These are phyloP conservation scores for Halictus rubicundus DNA, from an alignment of 1,140 invertebrate species.

Conservation along the genomic window DNA sequence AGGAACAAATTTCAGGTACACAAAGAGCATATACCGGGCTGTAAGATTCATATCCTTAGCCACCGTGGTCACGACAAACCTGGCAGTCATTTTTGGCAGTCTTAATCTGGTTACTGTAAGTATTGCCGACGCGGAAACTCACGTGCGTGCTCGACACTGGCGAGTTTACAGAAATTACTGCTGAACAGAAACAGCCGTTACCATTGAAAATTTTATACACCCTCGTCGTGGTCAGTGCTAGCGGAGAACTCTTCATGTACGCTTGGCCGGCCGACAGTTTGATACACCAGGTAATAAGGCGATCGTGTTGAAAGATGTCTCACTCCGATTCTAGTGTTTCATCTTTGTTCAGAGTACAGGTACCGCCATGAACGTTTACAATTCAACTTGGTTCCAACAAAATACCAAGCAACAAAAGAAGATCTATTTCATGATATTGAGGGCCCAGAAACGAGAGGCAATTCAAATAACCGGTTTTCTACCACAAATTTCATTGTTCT, in stretches of 20 bases:
- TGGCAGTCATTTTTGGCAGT: constrained; percentile 56
- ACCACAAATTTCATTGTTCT: not conserved
- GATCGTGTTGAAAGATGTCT: not conserved
- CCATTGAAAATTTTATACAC: constrained; percentile 51
- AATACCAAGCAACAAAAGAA: not conserved
- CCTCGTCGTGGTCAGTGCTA: constrained; percentile 45
- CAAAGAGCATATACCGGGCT: not conserved
- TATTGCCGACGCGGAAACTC: not conserved
- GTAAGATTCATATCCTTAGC: constrained; percentile 38
- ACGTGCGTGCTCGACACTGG: not conserved
- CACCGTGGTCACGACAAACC: constrained; percentile 45
- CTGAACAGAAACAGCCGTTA: constrained; percentile 49
- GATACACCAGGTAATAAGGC: constrained; percentile 29
- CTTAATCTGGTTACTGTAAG: constrained; percentile 64
- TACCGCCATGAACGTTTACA: not conserved
- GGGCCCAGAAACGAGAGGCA: not conserved
- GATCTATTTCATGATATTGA: not conserved
- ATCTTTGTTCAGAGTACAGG: not conserved
- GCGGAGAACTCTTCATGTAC: constrained; percentile 58
- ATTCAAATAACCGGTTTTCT: not conserved
- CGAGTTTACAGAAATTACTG: not conserved
- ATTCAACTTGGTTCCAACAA: not conserved
- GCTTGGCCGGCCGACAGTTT: constrained; percentile 55
- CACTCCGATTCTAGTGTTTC: not conserved
- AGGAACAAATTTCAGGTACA: constrained; percentile 45